Evolutionary conservation across 2,797 vertebrate genomes (phyloP).

Genomic region (Hemibagrus guttatus): DNA sequence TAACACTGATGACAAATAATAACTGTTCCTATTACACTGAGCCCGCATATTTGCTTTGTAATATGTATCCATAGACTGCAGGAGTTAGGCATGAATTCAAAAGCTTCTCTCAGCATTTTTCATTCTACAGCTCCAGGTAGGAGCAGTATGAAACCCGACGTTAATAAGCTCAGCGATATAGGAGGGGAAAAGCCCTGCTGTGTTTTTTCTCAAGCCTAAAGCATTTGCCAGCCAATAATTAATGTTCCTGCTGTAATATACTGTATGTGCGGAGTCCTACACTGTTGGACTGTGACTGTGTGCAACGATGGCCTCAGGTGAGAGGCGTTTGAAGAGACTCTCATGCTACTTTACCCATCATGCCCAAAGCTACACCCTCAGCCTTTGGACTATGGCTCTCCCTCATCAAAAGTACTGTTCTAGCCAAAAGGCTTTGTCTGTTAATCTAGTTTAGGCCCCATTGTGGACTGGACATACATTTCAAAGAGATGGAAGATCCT

Average conservation of each 20-base stretch:
- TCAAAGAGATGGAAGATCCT: constrained; percentile 16
- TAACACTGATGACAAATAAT: constrained; percentile 17
- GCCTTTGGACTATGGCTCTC: constrained; percentile 53
- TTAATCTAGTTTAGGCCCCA: constrained; percentile 26
- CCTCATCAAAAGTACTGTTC: constrained; percentile 43
- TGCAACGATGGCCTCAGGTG: constrained; percentile 29
- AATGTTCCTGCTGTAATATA: constrained; percentile 69
- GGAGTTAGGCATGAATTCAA: constrained; percentile 34
- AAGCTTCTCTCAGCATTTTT: constrained; percentile 42
- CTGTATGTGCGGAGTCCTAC: constrained; percentile 65
- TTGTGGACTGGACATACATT: constrained; percentile 2
- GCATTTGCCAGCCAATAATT: constrained; percentile 72
- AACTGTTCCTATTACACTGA: constrained; percentile 27
- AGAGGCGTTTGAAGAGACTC: constrained; percentile 29
- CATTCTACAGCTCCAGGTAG: constrained; percentile 51
- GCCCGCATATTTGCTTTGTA: constrained; percentile 26
- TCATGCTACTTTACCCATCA: constrained; percentile 51
- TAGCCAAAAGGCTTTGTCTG: constrained; percentile 44
- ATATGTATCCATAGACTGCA: constrained; percentile 21
- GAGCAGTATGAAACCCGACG: constrained; percentile 70
- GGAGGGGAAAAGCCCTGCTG: constrained; percentile 59
- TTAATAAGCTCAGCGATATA: constrained; percentile 66
- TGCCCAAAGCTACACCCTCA: constrained; percentile 40
- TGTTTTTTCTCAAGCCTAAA: constrained; percentile 63
- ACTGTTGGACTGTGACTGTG: constrained; percentile 69